These are phyloP conservation scores for human DNA, from an alignment of 2,113 vertebrate genomes.

Conservation along the genomic window DNA sequence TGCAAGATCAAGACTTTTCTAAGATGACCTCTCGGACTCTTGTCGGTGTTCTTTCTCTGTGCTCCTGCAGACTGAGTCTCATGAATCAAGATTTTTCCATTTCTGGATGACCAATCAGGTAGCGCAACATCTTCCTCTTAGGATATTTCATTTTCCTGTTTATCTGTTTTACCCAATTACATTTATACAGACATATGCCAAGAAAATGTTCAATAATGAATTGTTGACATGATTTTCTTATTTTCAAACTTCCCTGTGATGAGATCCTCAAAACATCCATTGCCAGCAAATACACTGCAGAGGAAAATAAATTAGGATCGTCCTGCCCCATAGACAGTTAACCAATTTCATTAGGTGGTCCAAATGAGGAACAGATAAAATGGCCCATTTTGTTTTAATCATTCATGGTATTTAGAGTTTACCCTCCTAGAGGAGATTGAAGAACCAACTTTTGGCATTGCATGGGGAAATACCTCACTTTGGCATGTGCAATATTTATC, in stretches of 20 bases:
- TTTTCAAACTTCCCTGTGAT: neutral
- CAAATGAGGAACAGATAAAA: neutral
- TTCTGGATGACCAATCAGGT: neutral
- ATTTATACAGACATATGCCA: neutral
- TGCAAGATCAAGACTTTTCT: neutral
- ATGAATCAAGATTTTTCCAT: neutral
- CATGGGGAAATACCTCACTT: neutral
- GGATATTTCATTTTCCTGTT: neutral
- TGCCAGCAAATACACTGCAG: neutral
- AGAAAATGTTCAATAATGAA: neutral
- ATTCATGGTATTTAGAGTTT: neutral
- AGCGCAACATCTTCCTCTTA: neutral
- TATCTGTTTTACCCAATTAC: neutral
- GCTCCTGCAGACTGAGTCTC: neutral
- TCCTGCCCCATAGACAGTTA: neutral
- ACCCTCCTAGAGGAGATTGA: neutral
- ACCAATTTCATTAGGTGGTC: neutral
- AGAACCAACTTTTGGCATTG: neutral
- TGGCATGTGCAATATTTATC: neutral
- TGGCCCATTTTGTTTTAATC: neutral
- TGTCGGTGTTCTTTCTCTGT: neutral
- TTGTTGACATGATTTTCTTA: neutral
- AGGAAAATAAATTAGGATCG: neutral
- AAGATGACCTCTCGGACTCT: neutral
- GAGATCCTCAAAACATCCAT: neutral